phyloP scores from a whole-genome alignment of 2,888 invertebrate species.

The Endomychus coccineus region DNA sequence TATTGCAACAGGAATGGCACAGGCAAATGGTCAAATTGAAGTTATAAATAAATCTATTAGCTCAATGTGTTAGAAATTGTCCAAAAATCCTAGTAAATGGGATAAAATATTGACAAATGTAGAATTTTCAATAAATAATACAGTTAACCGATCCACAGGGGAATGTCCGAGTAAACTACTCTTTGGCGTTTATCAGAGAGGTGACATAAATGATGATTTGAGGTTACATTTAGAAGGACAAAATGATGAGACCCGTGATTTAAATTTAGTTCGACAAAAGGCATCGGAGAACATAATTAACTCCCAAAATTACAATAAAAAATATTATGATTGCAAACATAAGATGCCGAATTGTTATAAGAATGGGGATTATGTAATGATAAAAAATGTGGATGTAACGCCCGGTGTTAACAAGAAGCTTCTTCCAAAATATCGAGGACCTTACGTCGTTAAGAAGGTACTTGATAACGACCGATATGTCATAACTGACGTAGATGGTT shows the following conservation, averaged over 20 bases:
- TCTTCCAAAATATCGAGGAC: conserved; percentile 23
- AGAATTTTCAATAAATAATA: conserved; percentile 26
- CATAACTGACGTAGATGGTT: conserved; percentile 22
- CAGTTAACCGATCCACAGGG: conserved; percentile 25
- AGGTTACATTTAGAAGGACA: conserved; percentile 14
- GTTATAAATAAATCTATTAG: conserved; percentile 10
- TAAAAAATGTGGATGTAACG: conserved; percentile 21
- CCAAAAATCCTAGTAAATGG: conserved; percentile 18
- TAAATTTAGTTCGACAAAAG: conserved; percentile 16
- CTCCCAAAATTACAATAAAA: conserved; percentile 24
- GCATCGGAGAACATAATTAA: conserved; percentile 19
- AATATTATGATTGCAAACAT: conserved; percentile 25
- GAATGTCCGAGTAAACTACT: conserved; percentile 27
- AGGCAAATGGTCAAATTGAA: conserved; percentile 15
- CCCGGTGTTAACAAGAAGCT: conserved; percentile 24
- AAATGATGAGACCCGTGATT: conserved; percentile 18
- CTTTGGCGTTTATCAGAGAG: conserved; percentile 28
- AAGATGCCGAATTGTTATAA: conserved; percentile 20
- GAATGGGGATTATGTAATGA: conserved; percentile 22
- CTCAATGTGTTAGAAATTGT: conserved; percentile 8
- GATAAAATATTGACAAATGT: conserved; percentile 16
- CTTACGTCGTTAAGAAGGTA: conserved; percentile 18
- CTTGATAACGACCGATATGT: conserved; percentile 22
- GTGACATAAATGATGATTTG: conserved; percentile 20
- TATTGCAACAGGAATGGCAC: conserved; percentile 7